Evolutionary conservation across 1,140 invertebrate genomes (phyloP), one percentile per base, ranked within the genome.

Genomic region (Pseudomyrmex dendroicus): DNA sequence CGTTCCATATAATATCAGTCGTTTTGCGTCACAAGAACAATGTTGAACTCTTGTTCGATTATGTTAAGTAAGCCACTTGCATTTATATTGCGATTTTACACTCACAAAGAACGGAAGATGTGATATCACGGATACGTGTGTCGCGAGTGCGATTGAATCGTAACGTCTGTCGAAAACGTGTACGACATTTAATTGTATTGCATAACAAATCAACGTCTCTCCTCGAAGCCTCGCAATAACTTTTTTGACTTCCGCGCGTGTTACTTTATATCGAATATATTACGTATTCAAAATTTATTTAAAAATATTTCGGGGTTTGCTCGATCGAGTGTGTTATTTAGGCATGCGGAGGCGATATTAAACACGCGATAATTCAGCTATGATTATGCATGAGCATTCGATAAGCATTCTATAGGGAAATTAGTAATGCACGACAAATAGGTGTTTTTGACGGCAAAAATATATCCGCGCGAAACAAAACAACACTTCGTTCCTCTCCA

Each of bases 341-440:
- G 44, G 13, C 22, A 70, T 48, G 57, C 70, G 20, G 50, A 0
- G 17, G 52, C 9, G 25, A 44, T 56, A 78, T 78, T 48, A 78
- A 35, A 17, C 20, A 7, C 35, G 52, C 20, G 44, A 57, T 35
- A 59, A 68, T 48, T 7, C 17, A 15, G 15, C 17, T 56, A 70
- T 78, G 35, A 70, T 12, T 78, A 78, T 78, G 35, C 44, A 78
- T 78, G 52, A 78, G 15, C 20, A 78, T 57, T 20, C 5, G 12
- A 56, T 57, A 68, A 68, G 46, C 5, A 35, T 20, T 44, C 25
- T 77, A 66, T 22, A 35, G 25, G 48, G 10, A 68, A 78, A 68
- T 68, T 77, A 57, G 35, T 20, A 56, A 68, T 57, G 15, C 52
- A 2, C 17, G 8, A 57, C 48, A 57, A 70, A 46, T 78, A 66